These are phyloP conservation scores for Tringa solitaria DNA, from an alignment of 2,113 vertebrate species.

Conservation along the genomic window DNA sequence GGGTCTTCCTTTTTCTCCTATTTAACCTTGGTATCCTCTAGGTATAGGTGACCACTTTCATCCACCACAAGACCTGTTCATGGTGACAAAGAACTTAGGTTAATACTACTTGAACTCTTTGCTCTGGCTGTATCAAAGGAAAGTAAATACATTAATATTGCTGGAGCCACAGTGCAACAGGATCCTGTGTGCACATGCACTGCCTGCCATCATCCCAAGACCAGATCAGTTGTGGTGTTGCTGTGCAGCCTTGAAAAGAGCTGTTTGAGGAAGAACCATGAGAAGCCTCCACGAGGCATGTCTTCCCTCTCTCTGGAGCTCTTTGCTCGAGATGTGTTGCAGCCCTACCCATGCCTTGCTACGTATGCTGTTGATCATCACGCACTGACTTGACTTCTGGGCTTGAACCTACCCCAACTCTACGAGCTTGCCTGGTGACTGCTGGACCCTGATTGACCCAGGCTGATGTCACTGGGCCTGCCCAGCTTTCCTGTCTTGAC, in stretches of 20 bases:
- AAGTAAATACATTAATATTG: not conserved
- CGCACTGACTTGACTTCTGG: not conserved
- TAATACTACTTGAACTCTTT: not conserved
- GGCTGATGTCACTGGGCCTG: not conserved
- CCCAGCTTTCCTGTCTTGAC: not conserved
- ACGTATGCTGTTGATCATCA: not conserved
- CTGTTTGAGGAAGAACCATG: not conserved
- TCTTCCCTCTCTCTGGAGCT: not conserved
- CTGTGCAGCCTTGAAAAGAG: not conserved
- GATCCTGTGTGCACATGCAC: accelerated
- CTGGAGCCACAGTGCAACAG: not conserved
- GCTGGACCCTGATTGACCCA: not conserved
- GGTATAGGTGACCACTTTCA: not conserved
- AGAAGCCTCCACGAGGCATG: not conserved
- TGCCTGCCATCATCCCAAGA: not conserved
- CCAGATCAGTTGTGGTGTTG: not conserved
- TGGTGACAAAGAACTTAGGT: not conserved
- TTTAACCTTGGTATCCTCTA: not conserved
- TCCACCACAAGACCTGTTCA: not conserved
- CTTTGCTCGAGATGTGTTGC: not conserved
- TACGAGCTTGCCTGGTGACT: not conserved
- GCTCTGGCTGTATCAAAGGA: not conserved
- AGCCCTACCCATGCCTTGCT: not conserved
- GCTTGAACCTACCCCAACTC: not conserved
- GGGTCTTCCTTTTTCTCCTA: not conserved